These are phyloP conservation scores for Romanogobio albipinnatus DNA, from an alignment of 2,113 vertebrate genomes.

Conservation along the genomic window DNA sequence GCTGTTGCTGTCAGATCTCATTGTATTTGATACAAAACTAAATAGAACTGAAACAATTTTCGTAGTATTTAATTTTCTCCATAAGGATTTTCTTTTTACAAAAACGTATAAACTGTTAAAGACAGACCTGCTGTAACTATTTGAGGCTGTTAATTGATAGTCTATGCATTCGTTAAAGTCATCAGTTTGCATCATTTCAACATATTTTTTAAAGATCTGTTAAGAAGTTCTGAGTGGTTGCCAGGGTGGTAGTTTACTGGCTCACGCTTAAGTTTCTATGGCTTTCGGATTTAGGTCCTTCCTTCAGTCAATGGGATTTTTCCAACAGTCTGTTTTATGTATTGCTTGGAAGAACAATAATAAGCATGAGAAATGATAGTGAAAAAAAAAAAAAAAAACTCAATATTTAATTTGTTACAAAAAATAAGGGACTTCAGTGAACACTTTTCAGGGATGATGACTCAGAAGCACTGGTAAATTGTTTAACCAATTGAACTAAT, in stretches of 20 bases:
- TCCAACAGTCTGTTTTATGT: background rate
- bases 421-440: background rate
- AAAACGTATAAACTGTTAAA: too few species aligned
- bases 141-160: too few species aligned
- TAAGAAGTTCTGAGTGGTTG: background rate
- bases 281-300: background rate
- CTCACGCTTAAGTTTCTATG: background rate
- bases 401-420: slow-evolving; percentile 7
- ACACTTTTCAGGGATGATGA: background rate
- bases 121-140: too few species aligned
- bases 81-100: too few species aligned
- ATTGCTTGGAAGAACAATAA: slow-evolving; percentile 1
- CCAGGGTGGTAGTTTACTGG: background rate
- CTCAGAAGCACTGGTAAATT: slow-evolving; percentile 1
- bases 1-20: too few species aligned
- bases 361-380: background rate
- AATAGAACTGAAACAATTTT: too few species aligned
- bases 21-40: too few species aligned
- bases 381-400: background rate
- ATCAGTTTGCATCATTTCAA: too few species aligned
- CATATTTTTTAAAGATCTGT: too few species aligned
- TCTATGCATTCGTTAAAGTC: too few species aligned
- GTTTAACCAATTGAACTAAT: slow-evolving; percentile 10
- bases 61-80: too few species aligned
- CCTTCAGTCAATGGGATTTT: background rate